A percentile compares a stretch with the other conserved stretches of the same genome.
phyloP scores from a whole-genome alignment of 1,140 invertebrate genomes.

The Araneus ventricosus region DNA sequence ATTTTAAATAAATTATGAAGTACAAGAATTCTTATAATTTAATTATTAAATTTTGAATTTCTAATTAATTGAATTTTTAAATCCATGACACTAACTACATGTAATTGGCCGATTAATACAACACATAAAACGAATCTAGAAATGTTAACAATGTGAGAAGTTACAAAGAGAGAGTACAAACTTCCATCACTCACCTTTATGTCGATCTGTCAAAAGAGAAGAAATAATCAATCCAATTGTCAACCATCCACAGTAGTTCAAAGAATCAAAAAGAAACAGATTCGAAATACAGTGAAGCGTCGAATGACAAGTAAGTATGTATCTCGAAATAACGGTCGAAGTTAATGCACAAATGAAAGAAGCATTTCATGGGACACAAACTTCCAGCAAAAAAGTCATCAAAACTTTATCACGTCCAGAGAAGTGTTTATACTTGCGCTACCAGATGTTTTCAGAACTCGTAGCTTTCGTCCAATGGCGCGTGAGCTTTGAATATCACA shows the following conservation, averaged over 20 bases:
- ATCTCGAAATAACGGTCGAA: neutral
- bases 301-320: conserved; percentile 7
- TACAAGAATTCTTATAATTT: neutral
- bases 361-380: neutral
- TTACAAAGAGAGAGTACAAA: neutral
- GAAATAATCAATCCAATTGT: neutral
- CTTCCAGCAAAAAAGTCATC: conserved; percentile 10
- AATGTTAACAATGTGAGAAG: neutral
- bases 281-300: neutral
- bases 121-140: neutral
- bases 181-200: neutral
- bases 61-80: neutral
- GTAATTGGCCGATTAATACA: neutral
- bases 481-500: conserved; percentile 3
- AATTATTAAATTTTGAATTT: too few relatives aligned
- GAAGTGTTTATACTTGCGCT: conserved; percentile 33
- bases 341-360: neutral
- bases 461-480: neutral
- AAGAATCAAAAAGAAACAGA: neutral
- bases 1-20: neutral
- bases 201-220: neutral
- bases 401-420: conserved; percentile 52
- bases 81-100: neutral
- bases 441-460: conserved; percentile 37
- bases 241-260: neutral